Evolutionary conservation across 2,888 invertebrate species (phyloP), one percentile per base, ranked within the genome.

Genomic region (Ectobius pallidus): DNA sequence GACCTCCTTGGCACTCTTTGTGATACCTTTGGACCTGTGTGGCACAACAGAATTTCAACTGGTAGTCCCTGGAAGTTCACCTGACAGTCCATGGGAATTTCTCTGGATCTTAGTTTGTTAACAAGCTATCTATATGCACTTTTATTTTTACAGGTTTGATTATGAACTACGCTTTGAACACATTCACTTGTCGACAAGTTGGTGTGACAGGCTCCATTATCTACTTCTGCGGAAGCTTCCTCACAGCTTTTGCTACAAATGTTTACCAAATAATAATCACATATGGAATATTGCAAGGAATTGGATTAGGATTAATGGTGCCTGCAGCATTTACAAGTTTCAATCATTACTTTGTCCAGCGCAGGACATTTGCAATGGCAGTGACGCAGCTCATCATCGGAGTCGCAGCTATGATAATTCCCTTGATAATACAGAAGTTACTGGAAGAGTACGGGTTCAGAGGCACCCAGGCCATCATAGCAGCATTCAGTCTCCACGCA

Each of bases 321-420:
- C 92, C 92, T 44, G 87, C 92, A 3, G 87, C 89, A 62, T 91
- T 90, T 76, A 91, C 92, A 1, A 89, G 90, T 7, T 91, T 93
- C 78, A 92, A 93, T 78, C 87, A 89, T 75, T 93, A 92, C 78
- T 93, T 93, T 78, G 87, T 89, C 0, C 87, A 88, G 78, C 90
- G 87, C 78, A 85, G 92, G 6, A 89, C 90, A 0, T 86, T 90
- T 70, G 90, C 92, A 85, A 92, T 92, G 91, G 90, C 91, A 73
- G 86, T 90, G 11, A 88, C 91, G 16, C 93, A 93, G 81, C 87
- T 90, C 0, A 82, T 91, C 76, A 89, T 92, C 77, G 91, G 90
- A 7, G 80, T 90, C 52, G 89, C 89, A 0, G 87, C 88, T 4
- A 92, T 92, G 79, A 84, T 88, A 0, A 91, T 89, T 79, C 92